Percentiles rank a stretch among this genome's conserved stretches.
phyloP scores from a whole-genome alignment of 2,113 vertebrate species.

The Chascanopsetta lugubris region DNA sequence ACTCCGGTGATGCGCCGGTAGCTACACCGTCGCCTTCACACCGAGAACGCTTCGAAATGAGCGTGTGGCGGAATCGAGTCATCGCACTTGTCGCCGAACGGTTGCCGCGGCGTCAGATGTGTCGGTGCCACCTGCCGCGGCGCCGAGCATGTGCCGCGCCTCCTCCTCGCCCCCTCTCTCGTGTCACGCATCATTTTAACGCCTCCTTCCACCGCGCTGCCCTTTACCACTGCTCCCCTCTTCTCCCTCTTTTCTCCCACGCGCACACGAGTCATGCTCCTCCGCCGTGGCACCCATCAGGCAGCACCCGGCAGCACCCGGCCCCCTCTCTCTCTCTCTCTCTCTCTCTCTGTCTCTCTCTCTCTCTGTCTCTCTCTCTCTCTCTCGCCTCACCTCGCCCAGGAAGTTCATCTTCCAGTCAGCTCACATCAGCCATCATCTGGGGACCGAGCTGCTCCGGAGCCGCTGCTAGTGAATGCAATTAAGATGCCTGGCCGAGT shows the following conservation, averaged over 20 bases:
- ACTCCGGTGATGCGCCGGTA: not conserved
- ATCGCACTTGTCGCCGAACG: not conserved
- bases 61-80: not conserved
- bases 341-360: too few relatives aligned
- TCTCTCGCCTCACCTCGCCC: too few relatives aligned
- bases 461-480: slow-evolving; percentile 63
- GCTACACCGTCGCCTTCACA: too few relatives aligned
- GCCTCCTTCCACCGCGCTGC: slow-evolving; percentile 31
- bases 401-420: slow-evolving; percentile 78
- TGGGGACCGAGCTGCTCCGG: slow-evolving; percentile 52
- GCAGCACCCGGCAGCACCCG: slow-evolving; percentile 15
- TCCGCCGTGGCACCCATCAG: not conserved
- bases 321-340: slow-evolving; percentile 39
- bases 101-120: slow-evolving; percentile 26
- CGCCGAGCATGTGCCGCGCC: slow-evolving; percentile 10
- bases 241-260: not conserved
- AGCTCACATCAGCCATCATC: slow-evolving; percentile 72
- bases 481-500: slow-evolving; percentile 75
- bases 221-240: slow-evolving; percentile 15
- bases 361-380: too few relatives aligned
- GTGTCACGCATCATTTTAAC: slow-evolving; percentile 49
- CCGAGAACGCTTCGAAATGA: slow-evolving; percentile 20
- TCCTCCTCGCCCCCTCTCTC: slow-evolving; percentile 21
- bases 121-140: slow-evolving; percentile 28
- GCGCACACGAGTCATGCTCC: not conserved